Conservation (phyloP, 2,888 invertebrate genomes). For the Leptopterna dolabrata region DNA sequence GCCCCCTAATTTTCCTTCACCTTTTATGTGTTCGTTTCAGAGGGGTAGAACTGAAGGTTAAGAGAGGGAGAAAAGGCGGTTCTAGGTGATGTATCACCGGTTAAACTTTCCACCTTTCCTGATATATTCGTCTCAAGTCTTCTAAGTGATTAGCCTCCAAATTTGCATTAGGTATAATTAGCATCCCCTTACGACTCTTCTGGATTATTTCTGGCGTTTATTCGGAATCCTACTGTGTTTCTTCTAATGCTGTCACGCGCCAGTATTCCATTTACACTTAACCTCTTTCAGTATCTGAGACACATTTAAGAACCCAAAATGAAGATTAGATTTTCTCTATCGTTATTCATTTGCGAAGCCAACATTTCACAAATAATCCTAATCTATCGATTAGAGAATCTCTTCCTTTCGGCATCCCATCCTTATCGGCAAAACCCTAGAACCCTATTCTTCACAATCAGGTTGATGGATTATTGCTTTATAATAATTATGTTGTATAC, state of each 20-base stretch:
- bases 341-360: not conserved
- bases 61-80: not conserved
- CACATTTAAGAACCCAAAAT: not conserved
- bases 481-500: no score
- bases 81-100: constrained; percentile 16
- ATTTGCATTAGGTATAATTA: constrained; percentile 16
- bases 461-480: no score
- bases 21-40: no score
- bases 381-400: no score
- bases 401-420: no score
- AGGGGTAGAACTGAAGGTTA: no score
- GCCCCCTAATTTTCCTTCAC: no score
- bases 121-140: not conserved
- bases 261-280: not conserved
- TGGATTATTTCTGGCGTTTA: constrained; percentile 6
- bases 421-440: no score
- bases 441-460: no score
- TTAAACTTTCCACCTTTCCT: constrained; percentile 15
- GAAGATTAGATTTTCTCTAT: not conserved
- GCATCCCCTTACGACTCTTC: not conserved
- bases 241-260: not conserved
- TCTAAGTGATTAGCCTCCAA: not conserved
- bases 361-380: no score
- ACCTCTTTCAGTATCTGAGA: not conserved
- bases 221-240: not conserved